Evolutionary conservation across 2,113 vertebrate genomes (phyloP).

Genomic region (Myanophis thanlyinensis): DNA sequence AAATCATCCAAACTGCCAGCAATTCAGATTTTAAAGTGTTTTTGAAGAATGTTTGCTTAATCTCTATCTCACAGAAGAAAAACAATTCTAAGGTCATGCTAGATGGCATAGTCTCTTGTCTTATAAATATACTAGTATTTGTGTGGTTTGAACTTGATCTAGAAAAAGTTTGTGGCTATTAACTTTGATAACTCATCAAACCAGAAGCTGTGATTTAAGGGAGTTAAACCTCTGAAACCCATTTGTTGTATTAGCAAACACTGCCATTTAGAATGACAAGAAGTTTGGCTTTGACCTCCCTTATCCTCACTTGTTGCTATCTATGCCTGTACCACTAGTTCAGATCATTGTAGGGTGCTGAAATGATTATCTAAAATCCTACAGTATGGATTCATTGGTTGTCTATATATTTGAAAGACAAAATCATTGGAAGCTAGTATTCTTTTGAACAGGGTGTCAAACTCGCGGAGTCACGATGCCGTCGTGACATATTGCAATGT

Average conservation of each 20-base stretch:
- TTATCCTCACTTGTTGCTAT: neutral
- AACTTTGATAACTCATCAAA: constrained; percentile 5
- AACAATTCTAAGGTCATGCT: constrained; percentile 7
- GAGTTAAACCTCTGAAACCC: neutral
- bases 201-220: neutral
- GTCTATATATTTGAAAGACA: neutral
- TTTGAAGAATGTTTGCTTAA: neutral
- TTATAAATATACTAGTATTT: neutral
- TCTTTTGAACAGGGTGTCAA: too few species aligned
- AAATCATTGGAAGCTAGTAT: neutral
- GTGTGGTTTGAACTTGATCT: neutral
- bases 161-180: neutral
- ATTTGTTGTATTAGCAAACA: neutral
- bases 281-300: neutral
- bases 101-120: neutral
- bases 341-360: neutral
- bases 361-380: neutral
- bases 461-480: too few species aligned
- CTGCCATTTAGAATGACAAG: neutral
- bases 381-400: neutral
- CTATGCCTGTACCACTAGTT: neutral
- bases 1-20: neutral
- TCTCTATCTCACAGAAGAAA: neutral
- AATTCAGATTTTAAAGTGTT: neutral
- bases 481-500: too few species aligned